Evolutionary conservation across 2,888 invertebrate genomes (phyloP).

Genomic region (Melieria omissa): DNA sequence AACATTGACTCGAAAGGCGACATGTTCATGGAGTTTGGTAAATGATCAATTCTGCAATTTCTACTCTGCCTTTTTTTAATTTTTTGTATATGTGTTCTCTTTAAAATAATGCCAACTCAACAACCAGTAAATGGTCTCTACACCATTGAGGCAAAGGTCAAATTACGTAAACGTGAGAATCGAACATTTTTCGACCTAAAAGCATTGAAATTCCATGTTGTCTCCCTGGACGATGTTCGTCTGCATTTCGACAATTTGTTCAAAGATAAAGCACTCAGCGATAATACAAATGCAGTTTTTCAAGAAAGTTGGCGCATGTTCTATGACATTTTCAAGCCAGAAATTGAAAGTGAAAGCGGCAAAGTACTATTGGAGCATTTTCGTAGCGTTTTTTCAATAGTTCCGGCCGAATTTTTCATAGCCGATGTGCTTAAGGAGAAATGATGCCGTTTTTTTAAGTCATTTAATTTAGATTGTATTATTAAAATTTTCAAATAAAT

Average conservation of each 20-base stretch:
- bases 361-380: constrained; percentile 35
- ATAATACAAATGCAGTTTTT: constrained; percentile 37
- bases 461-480: no score
- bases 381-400: constrained; percentile 28
- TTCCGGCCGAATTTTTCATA: constrained; percentile 39
- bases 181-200: constrained; percentile 39
- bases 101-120: neutral
- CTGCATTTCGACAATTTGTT: constrained; percentile 36
- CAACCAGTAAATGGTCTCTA: constrained; percentile 32
- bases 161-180: constrained; percentile 19
- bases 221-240: constrained; percentile 27
- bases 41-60: neutral
- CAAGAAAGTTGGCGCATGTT: constrained; percentile 37
- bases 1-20: constrained; percentile 31
- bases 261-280: constrained; percentile 35
- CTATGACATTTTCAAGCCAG: constrained; percentile 32
- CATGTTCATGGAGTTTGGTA: constrained; percentile 38
- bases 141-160: constrained; percentile 29
- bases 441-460: neutral
- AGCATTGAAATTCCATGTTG: constrained; percentile 30
- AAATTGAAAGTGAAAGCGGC: constrained; percentile 33
- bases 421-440: constrained; percentile 26
- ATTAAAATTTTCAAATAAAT: no score
- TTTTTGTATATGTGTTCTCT: neutral
- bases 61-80: neutral